A percentile compares a stretch with the other conserved stretches of the same genome.
Conservation (phyloP, 2,888 invertebrate species). For the Dasysyrphus albostriatus region DNA sequence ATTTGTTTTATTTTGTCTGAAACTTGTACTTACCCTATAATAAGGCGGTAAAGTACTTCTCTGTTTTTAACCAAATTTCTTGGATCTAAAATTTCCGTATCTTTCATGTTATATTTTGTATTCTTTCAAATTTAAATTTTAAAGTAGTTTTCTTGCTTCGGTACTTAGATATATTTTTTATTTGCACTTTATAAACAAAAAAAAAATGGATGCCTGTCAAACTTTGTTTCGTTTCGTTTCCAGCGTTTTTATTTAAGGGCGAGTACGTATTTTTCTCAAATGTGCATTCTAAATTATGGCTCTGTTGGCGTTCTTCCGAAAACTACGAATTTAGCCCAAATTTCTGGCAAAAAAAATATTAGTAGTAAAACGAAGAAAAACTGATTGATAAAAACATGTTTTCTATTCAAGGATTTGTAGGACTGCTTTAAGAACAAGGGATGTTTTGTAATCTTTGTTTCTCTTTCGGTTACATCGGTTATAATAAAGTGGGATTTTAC, state of each 20-base stretch:
- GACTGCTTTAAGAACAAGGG: no score
- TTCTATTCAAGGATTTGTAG: no score
- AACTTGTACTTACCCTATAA: constrained; percentile 90
- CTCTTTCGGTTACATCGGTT: no score
- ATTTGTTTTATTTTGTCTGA: not conserved
- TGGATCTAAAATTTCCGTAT: constrained; percentile 85
- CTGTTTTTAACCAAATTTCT: constrained; percentile 94
- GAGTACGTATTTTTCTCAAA: not conserved
- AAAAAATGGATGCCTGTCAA: constrained; percentile 14
- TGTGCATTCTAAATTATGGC: no score
- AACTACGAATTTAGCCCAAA: no score
- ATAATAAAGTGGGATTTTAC: no score
- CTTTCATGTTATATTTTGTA: constrained; percentile 79
- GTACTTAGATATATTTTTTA: not conserved
- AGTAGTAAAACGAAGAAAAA: no score
- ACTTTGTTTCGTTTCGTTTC: constrained; percentile 1
- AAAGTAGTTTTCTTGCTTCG: not conserved
- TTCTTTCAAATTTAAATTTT: not conserved
- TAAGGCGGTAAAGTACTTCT: constrained; percentile 94
- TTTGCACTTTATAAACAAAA: constrained; percentile 31
- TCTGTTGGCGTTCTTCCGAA: no score
- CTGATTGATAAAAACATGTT: no score
- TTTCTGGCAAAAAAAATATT: no score
- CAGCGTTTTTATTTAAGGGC: not conserved
- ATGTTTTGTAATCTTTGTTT: no score